Evolutionary conservation across 2,888 invertebrate species (phyloP), one percentile per base, ranked within the genome.

Genomic region (Rhingia campestris): DNA sequence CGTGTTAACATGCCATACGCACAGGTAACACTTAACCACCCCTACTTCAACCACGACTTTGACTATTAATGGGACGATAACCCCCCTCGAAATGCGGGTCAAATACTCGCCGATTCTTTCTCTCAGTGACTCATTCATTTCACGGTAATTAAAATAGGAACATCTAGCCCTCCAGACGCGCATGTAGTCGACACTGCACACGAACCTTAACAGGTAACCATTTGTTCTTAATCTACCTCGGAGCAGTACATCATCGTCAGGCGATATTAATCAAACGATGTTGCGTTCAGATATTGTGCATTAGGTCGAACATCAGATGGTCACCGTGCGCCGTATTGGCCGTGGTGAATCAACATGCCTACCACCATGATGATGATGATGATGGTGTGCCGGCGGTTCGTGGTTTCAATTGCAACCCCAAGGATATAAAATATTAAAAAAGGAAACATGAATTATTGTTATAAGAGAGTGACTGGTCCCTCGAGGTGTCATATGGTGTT

Each of bases 291-390:
- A 75, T 81, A 56, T 37, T 69, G 69, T 45, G 56, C 64, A 54
- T 45, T 14, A 53, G 56, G 47, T 61, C 30, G 63, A 69, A 81
- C 72, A 82, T 82, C 82, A 82, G 67, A 82, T 82, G 82, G 82
- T 58, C 73, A 67, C 37, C 53, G 69, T 49, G 30, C 22, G 54
- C 39, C 32, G 30, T 35, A 63, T 47, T 43, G 22, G 56, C 67
- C 67, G 67, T 67, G 58, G 67, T 73, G 73, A 82, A 82, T 82
- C 77, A 74, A 82, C 82, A 82, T 69, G 82, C 82, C 67, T 79
- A 63, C 77, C 69, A 56, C 35, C n/a, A 54, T 56, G 33, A 72
- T 77, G 66, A 22, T 22, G 53, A 61, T 49, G 7, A 45, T 54
- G 47, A 59, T 73, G 61, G 61, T 63, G 53, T 22, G 22, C 51